Evolutionary conservation across 1,140 invertebrate species (phyloP).

Genomic region (Ceratina australensis): DNA sequence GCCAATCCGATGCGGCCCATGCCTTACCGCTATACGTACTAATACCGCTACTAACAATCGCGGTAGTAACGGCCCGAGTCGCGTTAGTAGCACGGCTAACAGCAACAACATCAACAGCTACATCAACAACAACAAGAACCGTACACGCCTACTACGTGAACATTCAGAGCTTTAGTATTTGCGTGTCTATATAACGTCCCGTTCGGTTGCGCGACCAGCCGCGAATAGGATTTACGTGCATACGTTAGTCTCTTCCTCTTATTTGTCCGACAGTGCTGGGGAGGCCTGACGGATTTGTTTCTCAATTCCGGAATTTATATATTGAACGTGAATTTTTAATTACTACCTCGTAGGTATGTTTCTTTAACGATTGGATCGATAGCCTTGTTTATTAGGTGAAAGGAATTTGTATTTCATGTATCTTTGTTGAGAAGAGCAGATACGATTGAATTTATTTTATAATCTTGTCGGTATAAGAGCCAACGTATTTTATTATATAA

Average conservation of each 20-base stretch:
- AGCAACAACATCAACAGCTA: slow-evolving; percentile 54
- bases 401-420: too few species aligned
- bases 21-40: slow-evolving; percentile 76
- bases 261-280: slow-evolving; percentile 20
- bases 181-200: slow-evolving; percentile 22
- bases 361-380: too few species aligned
- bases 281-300: neutral
- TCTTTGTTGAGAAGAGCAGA: too few species aligned
- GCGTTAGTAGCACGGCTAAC: slow-evolving; percentile 63
- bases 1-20: slow-evolving; percentile 75
- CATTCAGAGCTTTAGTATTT: slow-evolving; percentile 43
- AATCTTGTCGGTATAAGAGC: too few species aligned
- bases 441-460: too few species aligned
- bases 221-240: slow-evolving; percentile 38
- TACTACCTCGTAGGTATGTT: too few species aligned
- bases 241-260: neutral
- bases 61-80: slow-evolving; percentile 61
- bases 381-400: too few species aligned
- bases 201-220: slow-evolving; percentile 19
- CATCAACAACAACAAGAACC: slow-evolving; percentile 54
- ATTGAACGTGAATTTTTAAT: too few species aligned
- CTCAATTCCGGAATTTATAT: neutral
- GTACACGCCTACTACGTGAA: slow-evolving; percentile 66
- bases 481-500: too few species aligned
- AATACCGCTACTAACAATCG: slow-evolving; percentile 72